A percentile compares a stretch with the other conserved stretches of the same genome.
Conservation (phyloP, 2,113 vertebrate genomes). For the Phodopus roborovskii region DNA sequence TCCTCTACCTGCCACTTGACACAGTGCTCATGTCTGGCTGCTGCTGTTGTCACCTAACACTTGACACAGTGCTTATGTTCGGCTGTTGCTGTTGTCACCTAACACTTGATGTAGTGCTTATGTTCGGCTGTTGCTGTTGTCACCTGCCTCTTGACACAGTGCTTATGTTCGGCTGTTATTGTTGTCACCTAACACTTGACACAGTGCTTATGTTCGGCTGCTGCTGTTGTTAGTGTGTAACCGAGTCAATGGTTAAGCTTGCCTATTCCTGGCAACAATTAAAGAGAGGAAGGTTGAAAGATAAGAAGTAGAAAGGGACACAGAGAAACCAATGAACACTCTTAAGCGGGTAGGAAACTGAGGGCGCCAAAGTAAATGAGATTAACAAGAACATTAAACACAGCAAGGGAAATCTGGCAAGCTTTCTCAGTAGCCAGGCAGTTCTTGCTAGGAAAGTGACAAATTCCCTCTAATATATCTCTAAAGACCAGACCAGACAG, state of each 20-base stretch:
- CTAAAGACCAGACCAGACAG: not conserved
- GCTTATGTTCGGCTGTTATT: not conserved
- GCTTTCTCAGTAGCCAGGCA: not conserved
- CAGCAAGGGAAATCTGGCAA: not conserved
- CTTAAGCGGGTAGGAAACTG: not conserved
- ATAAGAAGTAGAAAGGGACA: not conserved
- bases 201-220: not conserved
- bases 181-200: not conserved
- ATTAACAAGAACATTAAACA: conserved; percentile 16
- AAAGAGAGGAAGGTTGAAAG: not conserved
- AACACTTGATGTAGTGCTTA: not conserved
- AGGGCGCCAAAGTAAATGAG: not conserved
- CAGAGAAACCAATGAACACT: not conserved
- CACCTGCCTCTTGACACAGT: not conserved
- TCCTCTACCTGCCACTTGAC: not conserved
- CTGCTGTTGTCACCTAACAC: not conserved
- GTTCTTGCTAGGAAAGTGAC: not conserved
- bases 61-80: not conserved
- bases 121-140: no score
- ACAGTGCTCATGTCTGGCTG: not conserved
- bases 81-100: not conserved
- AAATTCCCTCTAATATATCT: conserved; percentile 12
- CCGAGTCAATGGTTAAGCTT: not conserved
- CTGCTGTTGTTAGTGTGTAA: not conserved
- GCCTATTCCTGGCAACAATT: not conserved